Conservation (phyloP, 2,888 invertebrate species). For the Blastobasis lacticolella region DNA sequence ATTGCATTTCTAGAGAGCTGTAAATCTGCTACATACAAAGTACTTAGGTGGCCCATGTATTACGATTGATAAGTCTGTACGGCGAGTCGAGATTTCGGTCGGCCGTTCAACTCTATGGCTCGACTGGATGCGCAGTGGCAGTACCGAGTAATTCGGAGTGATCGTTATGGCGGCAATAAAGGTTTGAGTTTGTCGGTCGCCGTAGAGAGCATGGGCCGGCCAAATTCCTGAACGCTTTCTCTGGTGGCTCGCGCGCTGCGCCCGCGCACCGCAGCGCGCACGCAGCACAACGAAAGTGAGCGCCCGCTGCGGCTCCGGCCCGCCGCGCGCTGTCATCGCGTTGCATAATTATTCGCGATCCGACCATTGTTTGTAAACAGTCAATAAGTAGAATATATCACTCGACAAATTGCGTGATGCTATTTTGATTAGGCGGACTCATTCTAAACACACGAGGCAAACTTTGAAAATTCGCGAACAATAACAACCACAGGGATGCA, state of each 20-base stretch:
- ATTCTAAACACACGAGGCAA: no score
- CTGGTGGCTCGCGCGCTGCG: slow-evolving; percentile 32
- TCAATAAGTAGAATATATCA: slow-evolving; percentile 46
- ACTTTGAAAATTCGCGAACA: slow-evolving; percentile 8
- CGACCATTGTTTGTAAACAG: slow-evolving; percentile 70
- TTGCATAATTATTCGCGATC: slow-evolving; percentile 69
- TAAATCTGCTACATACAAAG: slow-evolving; percentile 41
- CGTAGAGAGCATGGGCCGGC: slow-evolving; percentile 39
- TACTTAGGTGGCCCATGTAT: slow-evolving; percentile 24
- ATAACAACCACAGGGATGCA: no score
- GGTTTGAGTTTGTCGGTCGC: slow-evolving; percentile 25
- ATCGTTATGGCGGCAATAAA: slow-evolving; percentile 1
- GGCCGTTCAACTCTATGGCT: neutral
- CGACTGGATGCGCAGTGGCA: neutral
- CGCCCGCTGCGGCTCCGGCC: slow-evolving; percentile 25
- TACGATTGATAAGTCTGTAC: slow-evolving; percentile 45
- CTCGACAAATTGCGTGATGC: slow-evolving; percentile 51
- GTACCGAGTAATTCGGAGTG: neutral
- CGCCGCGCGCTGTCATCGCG: slow-evolving; percentile 51
- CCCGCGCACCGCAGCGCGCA: slow-evolving; percentile 25
- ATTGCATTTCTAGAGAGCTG: slow-evolving; percentile 66
- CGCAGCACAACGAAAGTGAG: slow-evolving; percentile 66
- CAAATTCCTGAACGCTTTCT: slow-evolving; percentile 72
- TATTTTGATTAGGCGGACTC: slow-evolving; percentile 39
- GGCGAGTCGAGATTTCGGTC: slow-evolving; percentile 12